A percentile compares a stretch with the other conserved stretches of the same genome.
Conservation (phyloP, 2,888 invertebrate genomes). For the Kryphioiulus occultus region DNA sequence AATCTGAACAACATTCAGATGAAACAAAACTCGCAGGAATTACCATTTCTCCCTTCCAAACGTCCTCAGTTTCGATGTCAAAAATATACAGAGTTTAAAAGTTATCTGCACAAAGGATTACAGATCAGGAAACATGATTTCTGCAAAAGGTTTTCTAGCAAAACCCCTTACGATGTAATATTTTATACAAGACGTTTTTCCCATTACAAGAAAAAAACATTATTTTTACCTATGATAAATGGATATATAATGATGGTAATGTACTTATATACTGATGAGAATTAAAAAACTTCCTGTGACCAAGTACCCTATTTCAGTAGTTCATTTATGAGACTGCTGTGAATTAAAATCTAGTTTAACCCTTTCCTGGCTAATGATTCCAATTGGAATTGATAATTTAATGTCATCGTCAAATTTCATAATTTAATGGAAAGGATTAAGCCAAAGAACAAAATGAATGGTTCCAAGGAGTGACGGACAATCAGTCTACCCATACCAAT, state of each 20-base stretch:
- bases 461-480: neutral
- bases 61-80: neutral
- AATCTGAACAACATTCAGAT: neutral
- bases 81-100: constrained; percentile 15
- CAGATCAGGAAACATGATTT: constrained; percentile 24
- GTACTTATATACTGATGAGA: neutral
- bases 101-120: neutral
- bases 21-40: neutral
- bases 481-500: too few species aligned
- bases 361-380: too few species aligned
- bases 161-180: neutral
- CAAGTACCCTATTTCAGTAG: neutral
- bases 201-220: neutral
- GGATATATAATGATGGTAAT: neutral
- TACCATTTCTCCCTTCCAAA: neutral
- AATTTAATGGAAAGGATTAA: neutral
- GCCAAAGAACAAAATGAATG: neutral
- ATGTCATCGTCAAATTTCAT: too few species aligned
- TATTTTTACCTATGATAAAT: constrained; percentile 8
- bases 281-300: constrained; percentile 20
- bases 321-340: neutral
- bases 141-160: neutral
- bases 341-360: neutral
- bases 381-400: too few species aligned
- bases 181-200: neutral